Evolutionary conservation across 2,888 invertebrate genomes (phyloP).

Genomic region (Lycia hirtaria): DNA sequence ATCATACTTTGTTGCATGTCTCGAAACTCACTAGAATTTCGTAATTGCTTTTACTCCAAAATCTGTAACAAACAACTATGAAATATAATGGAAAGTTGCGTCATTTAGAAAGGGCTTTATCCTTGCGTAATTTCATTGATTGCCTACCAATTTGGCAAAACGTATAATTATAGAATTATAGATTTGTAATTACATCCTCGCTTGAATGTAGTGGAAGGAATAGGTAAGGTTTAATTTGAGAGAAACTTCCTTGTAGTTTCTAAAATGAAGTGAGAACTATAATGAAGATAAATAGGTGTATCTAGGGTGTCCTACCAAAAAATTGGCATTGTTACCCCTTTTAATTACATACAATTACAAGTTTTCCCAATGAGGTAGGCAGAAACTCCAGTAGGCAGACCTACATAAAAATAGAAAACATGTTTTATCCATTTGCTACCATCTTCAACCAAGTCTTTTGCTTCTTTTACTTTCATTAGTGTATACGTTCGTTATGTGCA

Average conservation of each 20-base stretch:
- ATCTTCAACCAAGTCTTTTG: too few relatives aligned
- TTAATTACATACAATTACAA: too few relatives aligned
- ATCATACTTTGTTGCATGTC: slow-evolving; percentile 22
- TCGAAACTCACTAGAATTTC: slow-evolving; percentile 41
- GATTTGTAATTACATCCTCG: slow-evolving; percentile 44
- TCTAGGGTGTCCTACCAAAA: too few relatives aligned
- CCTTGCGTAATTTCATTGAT: slow-evolving; percentile 58
- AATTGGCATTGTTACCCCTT: too few relatives aligned
- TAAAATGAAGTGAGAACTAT: too few relatives aligned
- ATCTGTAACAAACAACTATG: slow-evolving; percentile 48
- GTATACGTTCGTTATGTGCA: too few relatives aligned
- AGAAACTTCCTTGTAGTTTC: slow-evolving; percentile 25
- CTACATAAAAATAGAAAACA: too few relatives aligned
- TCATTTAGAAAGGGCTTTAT: slow-evolving; percentile 71
- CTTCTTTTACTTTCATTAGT: too few relatives aligned
- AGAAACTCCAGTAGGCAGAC: too few relatives aligned
- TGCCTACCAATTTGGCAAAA: slow-evolving; percentile 32
- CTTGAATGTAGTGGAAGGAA: slow-evolving; percentile 28
- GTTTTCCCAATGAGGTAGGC: too few relatives aligned
- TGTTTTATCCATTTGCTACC: too few relatives aligned
- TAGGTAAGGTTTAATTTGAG: slow-evolving; percentile 26
- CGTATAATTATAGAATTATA: slow-evolving; percentile 30
- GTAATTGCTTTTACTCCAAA: slow-evolving; percentile 44
- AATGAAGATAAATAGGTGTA: not conserved
- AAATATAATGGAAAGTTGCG: slow-evolving; percentile 64